Percentiles rank a stretch among this genome's conserved stretches.
Evolutionary conservation across 2,113 vertebrate genomes (phyloP).

Genomic region (Lophochroa leadbeateri): DNA sequence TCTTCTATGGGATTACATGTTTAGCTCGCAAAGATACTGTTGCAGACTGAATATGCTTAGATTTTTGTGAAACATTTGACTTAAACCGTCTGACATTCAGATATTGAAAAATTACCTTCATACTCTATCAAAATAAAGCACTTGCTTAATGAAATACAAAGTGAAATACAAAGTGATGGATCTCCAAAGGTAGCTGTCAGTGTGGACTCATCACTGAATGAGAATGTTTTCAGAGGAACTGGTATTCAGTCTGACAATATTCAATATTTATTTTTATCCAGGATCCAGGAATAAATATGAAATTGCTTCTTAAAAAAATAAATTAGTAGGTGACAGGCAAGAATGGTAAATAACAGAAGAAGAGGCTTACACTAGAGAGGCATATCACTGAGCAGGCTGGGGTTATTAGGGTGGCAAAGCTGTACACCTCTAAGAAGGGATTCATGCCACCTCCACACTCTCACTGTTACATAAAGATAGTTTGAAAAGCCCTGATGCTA

Average conservation of each 20-base stretch:
- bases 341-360: background rate
- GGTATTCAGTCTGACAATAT: background rate
- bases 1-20: background rate
- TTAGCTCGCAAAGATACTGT: background rate
- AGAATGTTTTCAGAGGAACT: background rate
- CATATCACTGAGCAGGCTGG: accelerated
- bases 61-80: background rate
- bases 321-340: background rate
- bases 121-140: background rate
- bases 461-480: background rate
- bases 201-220: background rate
- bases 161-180: background rate
- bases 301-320: background rate
- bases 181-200: background rate
- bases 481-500: background rate
- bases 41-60: background rate
- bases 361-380: background rate
- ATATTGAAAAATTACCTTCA: background rate
- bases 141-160: background rate
- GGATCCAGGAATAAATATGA: background rate
- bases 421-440: background rate
- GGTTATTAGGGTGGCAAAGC: background rate
- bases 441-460: background rate
- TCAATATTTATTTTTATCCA: background rate
- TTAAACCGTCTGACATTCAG: background rate